Percentiles rank a stretch among this genome's conserved stretches.
Conservation (phyloP, 2,797 vertebrate species). For the Malurus leucopterus region DNA sequence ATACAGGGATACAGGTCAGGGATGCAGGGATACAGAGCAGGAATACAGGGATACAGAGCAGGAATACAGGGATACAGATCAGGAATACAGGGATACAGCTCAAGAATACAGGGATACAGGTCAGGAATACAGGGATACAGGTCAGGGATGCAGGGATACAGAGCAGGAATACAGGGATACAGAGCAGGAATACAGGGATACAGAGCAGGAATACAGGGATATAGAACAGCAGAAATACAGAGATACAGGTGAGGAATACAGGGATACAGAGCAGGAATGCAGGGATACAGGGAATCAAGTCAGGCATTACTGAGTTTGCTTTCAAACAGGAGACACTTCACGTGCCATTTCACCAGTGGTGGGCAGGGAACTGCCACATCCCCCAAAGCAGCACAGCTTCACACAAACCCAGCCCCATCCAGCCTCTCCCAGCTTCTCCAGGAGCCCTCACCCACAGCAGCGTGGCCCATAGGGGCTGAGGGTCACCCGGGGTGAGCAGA, state of each 20-base stretch:
- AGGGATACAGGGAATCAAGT: not conserved
- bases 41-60: no score
- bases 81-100: no score
- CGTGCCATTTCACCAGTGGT: rapidly evolving
- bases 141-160: no score
- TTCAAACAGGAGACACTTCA: not conserved
- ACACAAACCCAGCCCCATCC: not conserved
- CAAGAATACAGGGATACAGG: no score
- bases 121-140: no score
- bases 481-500: not conserved
- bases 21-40: no score
- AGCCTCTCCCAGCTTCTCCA: not conserved
- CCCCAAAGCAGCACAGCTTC: not conserved
- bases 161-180: no score
- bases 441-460: not conserved
- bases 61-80: no score
- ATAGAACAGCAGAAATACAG: no score
- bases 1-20: no score
- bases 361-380: not conserved
- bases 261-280: not conserved
- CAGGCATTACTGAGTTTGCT: not conserved
- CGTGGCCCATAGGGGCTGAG: rapidly evolving
- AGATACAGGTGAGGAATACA: not conserved
- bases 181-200: no score
- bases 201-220: no score